Base-by-base conservation (phyloP, 2,888 invertebrate genomes). In the Philhelius pedissequus region DNA sequence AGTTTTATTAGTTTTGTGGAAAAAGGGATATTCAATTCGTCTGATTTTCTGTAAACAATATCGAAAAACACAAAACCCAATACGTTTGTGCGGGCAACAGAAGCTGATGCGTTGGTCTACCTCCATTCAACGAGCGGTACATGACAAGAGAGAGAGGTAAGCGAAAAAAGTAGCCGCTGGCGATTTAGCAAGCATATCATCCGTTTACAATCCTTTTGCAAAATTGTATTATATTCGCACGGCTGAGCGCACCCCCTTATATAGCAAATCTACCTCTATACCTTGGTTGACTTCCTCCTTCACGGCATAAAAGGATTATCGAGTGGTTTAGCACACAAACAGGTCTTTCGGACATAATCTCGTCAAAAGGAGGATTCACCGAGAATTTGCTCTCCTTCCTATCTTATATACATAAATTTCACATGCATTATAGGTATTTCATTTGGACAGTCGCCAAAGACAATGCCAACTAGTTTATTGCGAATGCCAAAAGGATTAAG, bases 121-220 rank as follows among this genome's bases (percentile, higher is more conserved):
- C 84, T 84, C 80, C 60, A 80, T 84, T 84, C 35, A 84, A 35
- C 20, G 56, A 30, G 58, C 40, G 62, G 43, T 35, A 13, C 38
- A 22, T 38, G 45, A 69, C 66, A 81, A 73, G 60, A 62, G 50
- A 52, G n/a, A n/a, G n/a, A n/a, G n/a, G n/a, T n/a, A n/a, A 48
- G 18, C 56, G 58, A 64, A 68, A 69, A 60, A 60, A 68, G 48
- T 68, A 79, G 70, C 79, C 70, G 38, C 43, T 75, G 64, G 79
- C 70, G 83, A 84, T 80, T 84, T 84, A 84, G 75, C 84, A 76
- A 84, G 70, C 84, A 80, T 80, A 84, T 84, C 84, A 84, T 84
- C 84, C 84, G 76, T 84, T 84, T 76, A 84, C 76, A 84, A 84
- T 80, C 79, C 79, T 84, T 84, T 38, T 52, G 32, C 45, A 48